phyloP scores from a whole-genome alignment of 2,113 vertebrate species.

The Aldabrachelys gigantea region DNA sequence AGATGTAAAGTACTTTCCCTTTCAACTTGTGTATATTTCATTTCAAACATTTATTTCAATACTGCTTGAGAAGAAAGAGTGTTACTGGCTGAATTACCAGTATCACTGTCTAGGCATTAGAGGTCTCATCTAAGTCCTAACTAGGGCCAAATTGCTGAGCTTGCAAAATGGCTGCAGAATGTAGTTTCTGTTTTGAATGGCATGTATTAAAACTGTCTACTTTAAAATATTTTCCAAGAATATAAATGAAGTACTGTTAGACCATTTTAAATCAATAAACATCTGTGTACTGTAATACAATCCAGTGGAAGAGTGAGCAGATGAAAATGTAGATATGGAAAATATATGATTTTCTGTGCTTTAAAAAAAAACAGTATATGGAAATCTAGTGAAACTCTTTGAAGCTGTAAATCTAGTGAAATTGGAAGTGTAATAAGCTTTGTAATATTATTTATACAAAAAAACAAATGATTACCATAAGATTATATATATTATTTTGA shows the following conservation, averaged over 20 bases:
- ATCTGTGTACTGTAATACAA: neutral
- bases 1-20: too few relatives aligned
- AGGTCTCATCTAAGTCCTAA: neutral
- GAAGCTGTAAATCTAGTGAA: neutral
- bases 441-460: neutral
- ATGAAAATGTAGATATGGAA: neutral
- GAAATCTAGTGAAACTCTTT: neutral
- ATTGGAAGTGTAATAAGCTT: neutral
- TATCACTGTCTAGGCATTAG: neutral
- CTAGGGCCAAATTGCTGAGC: neutral
- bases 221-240: neutral
- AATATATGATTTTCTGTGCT: neutral
- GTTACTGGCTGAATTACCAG: neutral
- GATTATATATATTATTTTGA: rapidly evolving
- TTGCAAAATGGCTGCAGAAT: neutral
- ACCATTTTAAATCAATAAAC: neutral
- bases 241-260: neutral
- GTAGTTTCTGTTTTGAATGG: neutral
- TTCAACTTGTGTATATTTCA: too few relatives aligned
- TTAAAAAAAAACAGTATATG: neutral
- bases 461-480: neutral
- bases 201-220: neutral
- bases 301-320: neutral
- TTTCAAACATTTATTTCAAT: neutral
- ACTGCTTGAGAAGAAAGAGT: neutral